A percentile compares a stretch with the other conserved stretches of the same genome.
phyloP scores from a whole-genome alignment of 2,113 vertebrate genomes.

The Dipodomys spectabilis region DNA sequence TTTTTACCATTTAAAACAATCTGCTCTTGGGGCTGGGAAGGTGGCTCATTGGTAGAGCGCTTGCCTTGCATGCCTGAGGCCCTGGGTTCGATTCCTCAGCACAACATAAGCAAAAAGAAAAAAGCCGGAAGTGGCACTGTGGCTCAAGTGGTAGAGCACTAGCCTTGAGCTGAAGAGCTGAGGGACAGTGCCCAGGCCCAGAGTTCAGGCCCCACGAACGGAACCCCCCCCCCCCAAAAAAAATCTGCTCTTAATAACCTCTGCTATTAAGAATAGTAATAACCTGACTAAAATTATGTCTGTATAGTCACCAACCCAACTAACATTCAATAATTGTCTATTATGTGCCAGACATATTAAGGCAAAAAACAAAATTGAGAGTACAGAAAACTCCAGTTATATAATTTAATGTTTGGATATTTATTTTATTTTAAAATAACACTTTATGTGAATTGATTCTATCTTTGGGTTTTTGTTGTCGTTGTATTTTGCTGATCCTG shows the following conservation, averaged over 20 bases:
- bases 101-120: no score
- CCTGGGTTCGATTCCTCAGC: no score
- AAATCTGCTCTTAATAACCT: constrained; percentile 35
- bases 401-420: not conserved
- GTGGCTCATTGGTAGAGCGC: no score
- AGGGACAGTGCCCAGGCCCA: no score
- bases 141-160: no score
- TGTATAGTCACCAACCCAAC: constrained; percentile 6
- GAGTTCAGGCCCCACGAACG: no score
- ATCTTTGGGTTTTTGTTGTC: not conserved
- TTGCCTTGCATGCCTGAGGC: no score
- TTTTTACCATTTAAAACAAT: constrained; percentile 5
- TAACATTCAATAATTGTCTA: not conserved
- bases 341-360: not conserved
- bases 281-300: not conserved
- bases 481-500: no score
- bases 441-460: not conserved
- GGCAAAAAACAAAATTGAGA: not conserved
- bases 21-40: not conserved
- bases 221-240: not conserved
- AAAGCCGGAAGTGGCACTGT: no score
- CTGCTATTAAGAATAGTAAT: not conserved
- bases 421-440: not conserved
- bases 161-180: no score
- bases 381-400: not conserved